phyloP scores from a whole-genome alignment of 2,113 vertebrate species.

The Phaetusa simplex region DNA sequence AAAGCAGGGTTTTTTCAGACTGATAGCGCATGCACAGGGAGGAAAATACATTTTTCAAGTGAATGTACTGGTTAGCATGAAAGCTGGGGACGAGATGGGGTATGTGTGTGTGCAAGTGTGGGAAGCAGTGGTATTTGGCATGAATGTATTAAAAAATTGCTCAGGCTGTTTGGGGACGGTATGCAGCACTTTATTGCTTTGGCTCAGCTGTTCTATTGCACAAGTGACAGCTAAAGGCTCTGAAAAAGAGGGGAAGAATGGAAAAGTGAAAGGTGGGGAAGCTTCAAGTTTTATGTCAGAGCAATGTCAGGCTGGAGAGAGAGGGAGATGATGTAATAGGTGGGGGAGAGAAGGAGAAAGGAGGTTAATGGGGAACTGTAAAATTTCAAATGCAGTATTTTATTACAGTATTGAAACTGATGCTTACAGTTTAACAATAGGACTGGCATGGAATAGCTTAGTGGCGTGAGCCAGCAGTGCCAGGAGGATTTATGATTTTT shows the following conservation, averaged over 20 bases:
- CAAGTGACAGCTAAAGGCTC: conserved; percentile 52
- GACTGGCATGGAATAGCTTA: conserved; percentile 50
- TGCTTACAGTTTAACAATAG: conserved; percentile 65
- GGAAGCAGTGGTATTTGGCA: conserved; percentile 10
- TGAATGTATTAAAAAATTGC: neutral
- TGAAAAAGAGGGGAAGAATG: conserved; percentile 6
- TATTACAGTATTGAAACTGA: conserved; percentile 66
- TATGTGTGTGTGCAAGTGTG: neutral
- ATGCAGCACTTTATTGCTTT: conserved; percentile 13
- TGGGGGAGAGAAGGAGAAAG: conserved; percentile 42
- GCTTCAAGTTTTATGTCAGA: conserved; percentile 56
- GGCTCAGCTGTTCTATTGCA: conserved; percentile 46
- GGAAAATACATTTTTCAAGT: neutral
- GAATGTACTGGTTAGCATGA: neutral
- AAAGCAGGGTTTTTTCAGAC: neutral
- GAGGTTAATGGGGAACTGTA: conserved; percentile 65
- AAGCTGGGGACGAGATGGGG: neutral
- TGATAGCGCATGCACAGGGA: neutral
- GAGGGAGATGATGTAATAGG: conserved; percentile 60
- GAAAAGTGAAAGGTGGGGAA: conserved; percentile 63
- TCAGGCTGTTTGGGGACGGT: neutral
- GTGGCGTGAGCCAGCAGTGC: conserved; percentile 42
- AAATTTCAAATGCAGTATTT: conserved; percentile 70
- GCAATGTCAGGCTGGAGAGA: conserved; percentile 39
- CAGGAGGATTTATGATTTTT: conserved; percentile 49